phyloP scores from a whole-genome alignment of 2,888 invertebrate species.

The Phanerotoma sp. region DNA sequence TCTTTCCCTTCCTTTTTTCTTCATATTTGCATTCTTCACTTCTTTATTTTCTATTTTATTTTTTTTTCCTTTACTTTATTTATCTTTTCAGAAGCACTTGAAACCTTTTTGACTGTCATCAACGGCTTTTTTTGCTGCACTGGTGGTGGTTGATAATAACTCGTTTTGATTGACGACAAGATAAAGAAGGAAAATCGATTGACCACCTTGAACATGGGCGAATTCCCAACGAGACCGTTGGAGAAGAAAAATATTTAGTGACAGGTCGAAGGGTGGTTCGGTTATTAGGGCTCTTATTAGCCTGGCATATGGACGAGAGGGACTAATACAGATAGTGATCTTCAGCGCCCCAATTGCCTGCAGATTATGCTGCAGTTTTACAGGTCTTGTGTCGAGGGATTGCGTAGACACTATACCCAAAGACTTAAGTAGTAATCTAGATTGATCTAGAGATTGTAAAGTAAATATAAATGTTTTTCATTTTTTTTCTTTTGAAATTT shows the following conservation, averaged over 20 bases:
- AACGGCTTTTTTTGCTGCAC: background rate
- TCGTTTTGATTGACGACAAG: background rate
- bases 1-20: slow-evolving; percentile 3
- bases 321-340: slow-evolving; percentile 51
- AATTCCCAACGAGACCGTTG: slow-evolving; percentile 40
- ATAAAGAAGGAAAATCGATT: background rate
- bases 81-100: background rate
- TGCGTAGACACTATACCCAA: slow-evolving; percentile 27
- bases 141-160: too few relatives aligned
- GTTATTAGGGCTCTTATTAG: slow-evolving; percentile 55
- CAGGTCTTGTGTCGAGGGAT: slow-evolving; percentile 57
- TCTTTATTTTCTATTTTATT: slow-evolving; percentile 38
- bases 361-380: slow-evolving; percentile 40
- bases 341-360: slow-evolving; percentile 21
- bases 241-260: slow-evolving; percentile 56
- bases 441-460: too few relatives aligned
- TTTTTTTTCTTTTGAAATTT: too few relatives aligned
- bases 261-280: slow-evolving; percentile 45
- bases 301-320: slow-evolving; percentile 55
- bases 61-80: background rate
- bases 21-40: slow-evolving; percentile 10
- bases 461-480: background rate
- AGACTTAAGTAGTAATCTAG: too few relatives aligned
- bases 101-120: background rate
- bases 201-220: slow-evolving; percentile 15